Evolutionary conservation across 2,888 invertebrate genomes (phyloP), one percentile per base, ranked within the genome.

Genomic region (Hypsopygia costalis): DNA sequence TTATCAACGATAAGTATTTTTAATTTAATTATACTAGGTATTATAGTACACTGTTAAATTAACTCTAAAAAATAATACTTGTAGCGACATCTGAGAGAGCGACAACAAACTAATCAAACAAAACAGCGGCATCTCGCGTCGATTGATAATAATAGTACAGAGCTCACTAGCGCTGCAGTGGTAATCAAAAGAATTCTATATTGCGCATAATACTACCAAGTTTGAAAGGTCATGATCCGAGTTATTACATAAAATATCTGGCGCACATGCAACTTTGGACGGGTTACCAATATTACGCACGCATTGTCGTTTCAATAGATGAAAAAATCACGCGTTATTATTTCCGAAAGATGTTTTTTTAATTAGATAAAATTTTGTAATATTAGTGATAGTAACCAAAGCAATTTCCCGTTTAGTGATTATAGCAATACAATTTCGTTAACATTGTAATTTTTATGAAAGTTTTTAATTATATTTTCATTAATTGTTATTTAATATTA

Each of bases 281-380:
- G 70, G 39, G 1, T 62, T 49, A 36, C 41, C 47, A 46, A 51
- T 61, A 54, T 55, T 63, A 59, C 62, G 56, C 63, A 63, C 55
- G 49, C 65, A 75, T 71, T 76, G 73, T 67, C 67, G 62, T 72
- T 70, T 68, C 62, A 51, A 41, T 43, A 57, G 54, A 51, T 58
- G 47, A 65, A 57, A 63, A 57, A 60, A 60, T 57, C 59, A 46
- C 43, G 47, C 16, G 46, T 51, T 52, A 57, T 55, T 55, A 51
- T 58, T 60, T 58, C 61, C 57, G 62, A 74, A 69, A 70, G 74
- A 72, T 62, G 66, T 49, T 65, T 67, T 37, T 11, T 37, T 28
- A 22, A 36, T 44, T 35, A 36, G 31, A 39, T 33, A 39, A 33
- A 27, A 33, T 33, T 25, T 33, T 11, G 1, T 9, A 34, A 1